Percentiles rank a stretch among this genome's conserved stretches.
Evolutionary conservation across 2,888 invertebrate genomes (phyloP).

Genomic region (Mactromeris polynyma): DNA sequence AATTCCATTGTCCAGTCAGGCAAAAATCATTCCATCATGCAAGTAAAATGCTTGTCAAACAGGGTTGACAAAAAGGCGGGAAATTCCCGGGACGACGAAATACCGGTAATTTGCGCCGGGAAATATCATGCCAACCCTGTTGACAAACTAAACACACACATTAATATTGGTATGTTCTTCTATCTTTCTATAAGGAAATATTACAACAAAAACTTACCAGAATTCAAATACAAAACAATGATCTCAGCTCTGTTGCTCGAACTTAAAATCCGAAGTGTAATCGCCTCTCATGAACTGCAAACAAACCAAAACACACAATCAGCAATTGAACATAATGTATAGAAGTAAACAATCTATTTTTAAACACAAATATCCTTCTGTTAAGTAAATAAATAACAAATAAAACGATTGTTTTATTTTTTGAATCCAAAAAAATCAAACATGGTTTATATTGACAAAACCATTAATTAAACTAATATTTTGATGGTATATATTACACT

Average conservation of each 20-base stretch:
- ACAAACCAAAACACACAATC: not conserved
- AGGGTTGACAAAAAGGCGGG: too few species aligned
- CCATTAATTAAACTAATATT: not conserved
- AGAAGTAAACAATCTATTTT: too few species aligned
- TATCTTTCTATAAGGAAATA: not conserved
- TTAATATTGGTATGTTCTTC: not conserved
- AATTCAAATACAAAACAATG: not conserved
- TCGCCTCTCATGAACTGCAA: slow-evolving; percentile 1
- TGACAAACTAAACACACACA: too few species aligned
- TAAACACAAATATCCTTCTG: not conserved
- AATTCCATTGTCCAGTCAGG: too few species aligned
- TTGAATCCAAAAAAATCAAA: not conserved
- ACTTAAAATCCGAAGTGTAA: slow-evolving; percentile 4
- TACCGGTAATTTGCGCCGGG: too few species aligned
- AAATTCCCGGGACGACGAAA: too few species aligned
- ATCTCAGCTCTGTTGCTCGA: not conserved
- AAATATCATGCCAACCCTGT: too few species aligned
- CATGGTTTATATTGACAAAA: not conserved
- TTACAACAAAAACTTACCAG: slow-evolving; percentile 9
- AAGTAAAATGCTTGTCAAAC: too few species aligned
- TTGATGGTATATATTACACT: not conserved
- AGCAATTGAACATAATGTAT: not conserved
- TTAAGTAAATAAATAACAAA: not conserved
- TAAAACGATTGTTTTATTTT: not conserved
- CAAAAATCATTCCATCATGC: too few species aligned